Conservation (phyloP, 2,797 vertebrate genomes). For the Falco biarmicus region DNA sequence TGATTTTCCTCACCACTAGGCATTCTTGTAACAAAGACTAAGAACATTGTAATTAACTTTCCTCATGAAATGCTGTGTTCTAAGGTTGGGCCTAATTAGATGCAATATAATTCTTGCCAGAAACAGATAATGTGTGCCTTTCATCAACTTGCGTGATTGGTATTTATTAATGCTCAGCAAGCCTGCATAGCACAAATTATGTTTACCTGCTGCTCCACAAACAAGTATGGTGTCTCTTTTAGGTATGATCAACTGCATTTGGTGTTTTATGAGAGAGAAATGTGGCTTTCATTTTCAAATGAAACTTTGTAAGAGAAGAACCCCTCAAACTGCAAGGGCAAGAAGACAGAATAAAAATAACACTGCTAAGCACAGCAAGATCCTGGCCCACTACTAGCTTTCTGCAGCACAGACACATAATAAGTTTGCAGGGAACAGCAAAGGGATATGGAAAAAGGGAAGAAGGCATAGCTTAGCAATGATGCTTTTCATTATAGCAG, state of each 20-base stretch:
- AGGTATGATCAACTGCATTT: not conserved
- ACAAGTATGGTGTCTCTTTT: not conserved
- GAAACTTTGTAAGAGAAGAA: not conserved
- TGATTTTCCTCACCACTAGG: constrained; percentile 35
- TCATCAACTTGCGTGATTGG: constrained; percentile 22
- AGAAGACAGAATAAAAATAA: constrained; percentile 23
- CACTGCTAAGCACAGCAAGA: not conserved
- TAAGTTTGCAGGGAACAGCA: not conserved
- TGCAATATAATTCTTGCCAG: constrained; percentile 40
- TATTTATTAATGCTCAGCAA: not conserved
- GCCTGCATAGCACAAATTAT: not conserved
- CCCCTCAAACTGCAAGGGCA: not conserved
- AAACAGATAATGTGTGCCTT: constrained; percentile 43
- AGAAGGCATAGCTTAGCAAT: not conserved
- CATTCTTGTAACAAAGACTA: constrained; percentile 29
- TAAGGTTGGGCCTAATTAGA: constrained; percentile 24
- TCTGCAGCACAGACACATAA: not conserved
- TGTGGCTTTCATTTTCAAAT: not conserved
- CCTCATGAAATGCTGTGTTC: constrained; percentile 21
- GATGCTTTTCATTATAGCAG: constrained; percentile 42
- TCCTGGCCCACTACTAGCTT: not conserved
- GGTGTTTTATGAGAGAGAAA: not conserved
- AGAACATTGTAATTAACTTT: constrained; percentile 54
- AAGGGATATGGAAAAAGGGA: not conserved
- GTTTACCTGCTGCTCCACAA: not conserved